Base-by-base conservation (phyloP, 2,797 vertebrate genomes). In the Huso huso region DNA sequence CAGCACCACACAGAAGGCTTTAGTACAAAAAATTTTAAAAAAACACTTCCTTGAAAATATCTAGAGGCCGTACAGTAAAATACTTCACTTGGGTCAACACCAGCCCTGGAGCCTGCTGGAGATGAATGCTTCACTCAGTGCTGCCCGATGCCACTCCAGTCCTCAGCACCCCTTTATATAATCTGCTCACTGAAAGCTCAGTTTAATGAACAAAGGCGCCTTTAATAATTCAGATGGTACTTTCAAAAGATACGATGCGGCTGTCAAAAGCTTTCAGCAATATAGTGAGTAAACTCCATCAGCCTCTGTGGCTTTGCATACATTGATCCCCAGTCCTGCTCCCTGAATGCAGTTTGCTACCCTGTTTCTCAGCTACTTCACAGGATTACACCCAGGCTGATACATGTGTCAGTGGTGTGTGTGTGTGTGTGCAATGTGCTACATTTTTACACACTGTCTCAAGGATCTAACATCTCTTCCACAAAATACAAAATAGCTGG, bases 181-280 rank as follows among this genome's bases (percentile, higher is more conserved):
- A 79, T 74, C 74, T 73, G 65, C 75, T 68, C 12, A 61, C 72
- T 71, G 76, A 72, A 73, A 61, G 69, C 76, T 80, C 76, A 64
- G 88, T 88, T 89, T 86, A 81, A 76, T 50, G 73, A 87, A 92
- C 88, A 92, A 93, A 91, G 82, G 78, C 75, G 71, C 75, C 75
- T 85, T 90, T 83, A 87, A 82, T 78, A 77, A 83, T 84, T 82
- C 76, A 74, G 77, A 73, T 83, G 73, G 77, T 80, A 81, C 75
- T 85, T 78, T 73, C 82, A 74, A 83, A 37, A 81, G 85, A 86
- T 78, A 81, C 10, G 84, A 80, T 67, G 81, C 74, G 85, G 83
- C 80, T 89, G 86, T 90, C 89, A 91, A 83, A 85, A 87, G 78
- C 80, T 76, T 75, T 89, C 80, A 79, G 72, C 78, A 76, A 77